Base-by-base conservation (phyloP, 2,113 vertebrate species). In the Notarius quadriscutis region DNA sequence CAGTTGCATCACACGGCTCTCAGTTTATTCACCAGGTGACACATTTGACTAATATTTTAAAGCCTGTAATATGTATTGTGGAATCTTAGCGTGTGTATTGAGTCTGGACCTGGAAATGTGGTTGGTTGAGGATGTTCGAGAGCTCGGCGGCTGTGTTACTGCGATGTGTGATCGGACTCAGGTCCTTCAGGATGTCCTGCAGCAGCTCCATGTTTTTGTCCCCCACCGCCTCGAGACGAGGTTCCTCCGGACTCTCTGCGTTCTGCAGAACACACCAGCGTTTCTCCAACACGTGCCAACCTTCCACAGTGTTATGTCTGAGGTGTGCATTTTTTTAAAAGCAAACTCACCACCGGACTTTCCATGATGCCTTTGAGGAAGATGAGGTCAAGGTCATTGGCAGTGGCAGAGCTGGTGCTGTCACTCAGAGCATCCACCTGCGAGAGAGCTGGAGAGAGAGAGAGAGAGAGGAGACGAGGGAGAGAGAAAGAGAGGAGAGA, bases 351-450 rank as follows among this genome's bases (percentile, higher is more conserved):
- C 93, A 96, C 95, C 81, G 97, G 97, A 91, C 97, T 98, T 87
- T 98, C 98, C 97, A 99, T 98, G 92, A 99, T 97, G 91, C 97
- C 97, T 51, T 98, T 97, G 65, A 99, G 97, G 93, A 97, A 99
- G 94, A 99, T 97, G 90, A 99, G 95, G 91, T 98, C 98, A 86
- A 98, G 95, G 91, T 98, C 97, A 0, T 97, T 97, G 22, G 97
- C 97, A 0, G 96, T 97, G 0, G 97, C 96, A 87, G 97, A 93
- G 85, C 95, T 96, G 81, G 96, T 96, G 89, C 96, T 96, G 90
- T 97, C 97, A 82, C 96, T 96, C 93, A 98, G 95, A 67, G 96
- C 95, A 88, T 98, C 97, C 93, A 97, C 96, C 93, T 97, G 97
- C 91, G 96, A 96, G 91, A 94, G 97, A 93, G 95, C 96, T 96